Evolutionary conservation across 1,140 invertebrate species (phyloP), one percentile per base, ranked within the genome.

Genomic region (Heliconius melpomene): DNA sequence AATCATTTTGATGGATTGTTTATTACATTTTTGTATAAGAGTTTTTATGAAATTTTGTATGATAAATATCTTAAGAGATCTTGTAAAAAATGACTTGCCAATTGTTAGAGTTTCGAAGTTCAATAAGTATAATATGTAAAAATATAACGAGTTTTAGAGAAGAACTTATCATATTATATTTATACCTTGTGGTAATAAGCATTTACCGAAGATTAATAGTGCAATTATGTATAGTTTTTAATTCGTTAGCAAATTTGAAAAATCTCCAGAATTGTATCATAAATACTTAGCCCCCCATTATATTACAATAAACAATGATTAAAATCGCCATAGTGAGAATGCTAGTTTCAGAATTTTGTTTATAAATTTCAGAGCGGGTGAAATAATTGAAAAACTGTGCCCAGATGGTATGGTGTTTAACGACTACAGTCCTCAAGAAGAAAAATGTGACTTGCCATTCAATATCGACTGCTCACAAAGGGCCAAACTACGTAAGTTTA

Each of bases 321-420:
- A 46, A 46, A 46, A 46, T 46, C 13, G 40, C 0, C 2, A 40
- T 40, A 5, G 11, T 57, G 1, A 57, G 9, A 3, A 2, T 3
- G 54, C 3, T 1, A 57, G 13, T 66, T 26, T 66, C 20, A 26
- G 26, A 3, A 36, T 83, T 77, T 78, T 57, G 54, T 13, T 26
- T 70, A 74, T 80, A 13, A 38, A 77, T 86, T 95, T 13, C 92
- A 95, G 96, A 86, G 95, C 96, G 83, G 96, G 97, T 23, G 95
- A 95, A 79, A 95, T 97, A 60, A 97, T 95, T 1, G 97, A 97
- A 83, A 97, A 97, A 87, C 94, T 98, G 0, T 98, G 98, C 85
- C 97, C 97, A 0, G 98, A 98, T 89, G 98, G 98, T n/a, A 96
- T 98, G 93, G 98, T 98, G 18, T 98, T 98, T 94, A 98, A 98